These are phyloP conservation scores for Drosophila picticornis DNA, from an alignment of 2,888 invertebrate species.

Conservation along the genomic window DNA sequence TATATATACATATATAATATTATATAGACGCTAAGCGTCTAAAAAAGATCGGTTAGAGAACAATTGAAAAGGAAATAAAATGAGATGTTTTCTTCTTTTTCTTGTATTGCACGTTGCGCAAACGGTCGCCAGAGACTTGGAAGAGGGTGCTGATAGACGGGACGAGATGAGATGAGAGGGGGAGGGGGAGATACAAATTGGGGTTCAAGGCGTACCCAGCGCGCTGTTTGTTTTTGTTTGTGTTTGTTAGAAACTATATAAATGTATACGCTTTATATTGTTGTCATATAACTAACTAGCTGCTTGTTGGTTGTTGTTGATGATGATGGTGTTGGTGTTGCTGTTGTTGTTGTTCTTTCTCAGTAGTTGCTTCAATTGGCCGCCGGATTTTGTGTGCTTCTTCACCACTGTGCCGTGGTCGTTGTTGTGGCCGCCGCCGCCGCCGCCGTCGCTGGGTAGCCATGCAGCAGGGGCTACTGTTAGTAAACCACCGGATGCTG, in stretches of 20 bases:
- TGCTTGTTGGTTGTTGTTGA: constrained; percentile 46
- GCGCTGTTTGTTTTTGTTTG: constrained; percentile 32
- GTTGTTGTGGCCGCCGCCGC: constrained; percentile 49
- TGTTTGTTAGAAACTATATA: constrained; percentile 22
- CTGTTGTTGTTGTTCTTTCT: constrained; percentile 17
- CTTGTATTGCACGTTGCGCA: constrained; percentile 71
- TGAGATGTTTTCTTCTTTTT: constrained; percentile 61
- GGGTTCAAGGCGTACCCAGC: constrained; percentile 63
- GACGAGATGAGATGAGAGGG: neutral
- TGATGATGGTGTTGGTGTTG: constrained; percentile 7
- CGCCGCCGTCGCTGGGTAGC: constrained; percentile 56
- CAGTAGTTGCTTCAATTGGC: constrained; percentile 15
- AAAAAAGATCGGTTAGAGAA: constrained; percentile 60
- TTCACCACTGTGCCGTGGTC: constrained; percentile 58
- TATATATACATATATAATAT: constrained; percentile 14
- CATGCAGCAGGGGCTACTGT: constrained; percentile 80
- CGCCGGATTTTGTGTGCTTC: constrained; percentile 22
- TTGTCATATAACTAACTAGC: constrained; percentile 55
- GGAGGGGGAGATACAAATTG: neutral
- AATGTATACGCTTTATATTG: constrained; percentile 25
- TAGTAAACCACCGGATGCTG: constrained; percentile 85
- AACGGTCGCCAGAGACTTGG: constrained; percentile 14
- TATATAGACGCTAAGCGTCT: constrained; percentile 64
- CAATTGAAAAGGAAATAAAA: constrained; percentile 48
- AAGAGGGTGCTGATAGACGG: constrained; percentile 1